Base-by-base conservation (phyloP, 2,113 vertebrate species). In the Trogon melanurus region DNA sequence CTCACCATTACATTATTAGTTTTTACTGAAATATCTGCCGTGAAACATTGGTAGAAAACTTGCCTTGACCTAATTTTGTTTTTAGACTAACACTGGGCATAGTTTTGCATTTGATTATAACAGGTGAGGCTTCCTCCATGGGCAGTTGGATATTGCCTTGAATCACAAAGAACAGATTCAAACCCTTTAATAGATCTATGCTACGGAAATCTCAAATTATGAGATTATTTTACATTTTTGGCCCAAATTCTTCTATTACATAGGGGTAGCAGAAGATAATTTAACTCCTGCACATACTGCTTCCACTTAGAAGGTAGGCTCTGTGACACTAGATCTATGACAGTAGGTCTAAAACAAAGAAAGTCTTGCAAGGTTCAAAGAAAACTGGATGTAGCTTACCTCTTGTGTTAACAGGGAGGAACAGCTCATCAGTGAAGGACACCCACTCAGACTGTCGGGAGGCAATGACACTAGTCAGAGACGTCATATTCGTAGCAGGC, bases 381-480 rank as follows among this genome's bases (percentile, higher is more conserved):
- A 57, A 78, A 75, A 85, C 53, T 11, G 45, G 58, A 56, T 60
- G 18, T 11, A 66, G n/a, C 84, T 97, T 96, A 98, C 98, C 97
- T 86, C 8, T 94, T 23, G 97, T 83, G 58, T 86, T 78, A 86
- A 71, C 75, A 26, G 97, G 92, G 38, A 95, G 95, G 62, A 95
- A 87, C 17, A 97, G 76, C 23, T 98, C 98, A 11, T 98, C 98
- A 51, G 23, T 94, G 96, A 98, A 98, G 83, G 98, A 98, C 86
- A 98, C 98, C 98, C 98, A 98, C 91, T 98, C 98, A 10, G 98
- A 97, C 79, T 98, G 98, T 75, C 97, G 97, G 87, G 98, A 98
- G 34, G 98, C 97, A 44, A 98, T 97, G 79, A 98, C 96, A 93
- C 95, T 91, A 51, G 97, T 97, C 97, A 98, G 51, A 61, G 98